phyloP scores from a whole-genome alignment of 64 coral and sea anemone genomes.

The Platygyra sinensis region DNA sequence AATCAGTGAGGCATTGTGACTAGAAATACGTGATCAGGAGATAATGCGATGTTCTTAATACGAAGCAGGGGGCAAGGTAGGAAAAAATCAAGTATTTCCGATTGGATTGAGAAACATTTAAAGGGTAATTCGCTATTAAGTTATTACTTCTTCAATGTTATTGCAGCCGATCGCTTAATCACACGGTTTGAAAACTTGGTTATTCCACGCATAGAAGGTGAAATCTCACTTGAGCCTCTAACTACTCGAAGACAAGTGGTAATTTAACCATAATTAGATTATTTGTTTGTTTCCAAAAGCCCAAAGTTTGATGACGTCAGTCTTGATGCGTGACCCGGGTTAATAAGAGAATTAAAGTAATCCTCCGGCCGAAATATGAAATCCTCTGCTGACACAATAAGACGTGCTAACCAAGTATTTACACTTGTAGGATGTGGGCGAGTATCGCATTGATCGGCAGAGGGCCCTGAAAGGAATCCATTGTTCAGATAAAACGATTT shows the following conservation, averaged over 20 bases:
- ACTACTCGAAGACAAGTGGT: slow-evolving; percentile 9
- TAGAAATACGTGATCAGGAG: slow-evolving; percentile 41
- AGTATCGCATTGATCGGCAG: slow-evolving; percentile 7
- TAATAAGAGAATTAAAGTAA: slow-evolving; percentile 41
- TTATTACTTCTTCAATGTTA: neutral
- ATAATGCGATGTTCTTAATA: slow-evolving; percentile 25
- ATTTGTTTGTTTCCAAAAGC: slow-evolving; percentile 39
- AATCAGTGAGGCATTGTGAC: slow-evolving; percentile 14
- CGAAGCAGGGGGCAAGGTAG: slow-evolving; percentile 17
- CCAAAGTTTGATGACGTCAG: slow-evolving; percentile 20
- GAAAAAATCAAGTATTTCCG: slow-evolving; percentile 18
- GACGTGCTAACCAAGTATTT: slow-evolving; percentile 29
- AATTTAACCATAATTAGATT: slow-evolving; percentile 36
- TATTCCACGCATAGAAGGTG: neutral
- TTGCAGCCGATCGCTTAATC: neutral
- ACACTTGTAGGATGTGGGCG: slow-evolving; percentile 38
- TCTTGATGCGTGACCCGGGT: slow-evolving; percentile 32
- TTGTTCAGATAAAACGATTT: slow-evolving; percentile 52
- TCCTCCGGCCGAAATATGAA: slow-evolving; percentile 17
- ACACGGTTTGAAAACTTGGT: too few species aligned
- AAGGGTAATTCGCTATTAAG: neutral
- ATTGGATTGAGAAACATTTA: neutral
- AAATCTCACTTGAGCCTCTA: neutral
- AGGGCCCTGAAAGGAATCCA: slow-evolving; percentile 19
- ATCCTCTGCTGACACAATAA: slow-evolving; percentile 47